phyloP scores from a whole-genome alignment of 2,888 invertebrate genomes.

The Arenicola marina region DNA sequence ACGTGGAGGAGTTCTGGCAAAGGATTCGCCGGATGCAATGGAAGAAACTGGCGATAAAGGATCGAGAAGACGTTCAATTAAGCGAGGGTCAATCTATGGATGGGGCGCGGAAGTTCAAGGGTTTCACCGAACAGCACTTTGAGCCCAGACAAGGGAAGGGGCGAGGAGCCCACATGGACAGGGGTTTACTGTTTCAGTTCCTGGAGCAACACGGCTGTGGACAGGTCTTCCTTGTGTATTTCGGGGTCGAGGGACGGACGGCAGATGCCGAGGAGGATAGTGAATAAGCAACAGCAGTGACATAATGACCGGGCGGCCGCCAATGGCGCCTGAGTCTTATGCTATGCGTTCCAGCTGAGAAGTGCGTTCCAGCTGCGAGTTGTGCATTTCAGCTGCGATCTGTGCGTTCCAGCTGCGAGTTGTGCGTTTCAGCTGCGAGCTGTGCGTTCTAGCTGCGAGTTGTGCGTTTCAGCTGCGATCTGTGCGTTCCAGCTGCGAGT shows the following conservation, averaged over 20 bases:
- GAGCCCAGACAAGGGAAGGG: constrained; percentile 56
- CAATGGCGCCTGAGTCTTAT: too few species aligned
- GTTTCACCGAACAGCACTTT: constrained; percentile 71
- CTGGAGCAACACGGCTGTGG: constrained; percentile 72
- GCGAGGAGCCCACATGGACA: constrained; percentile 73
- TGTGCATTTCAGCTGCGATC: too few species aligned
- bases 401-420: too few species aligned
- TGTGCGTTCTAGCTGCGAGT: too few species aligned
- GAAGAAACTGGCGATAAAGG: constrained; percentile 80
- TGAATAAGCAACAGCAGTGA: not conserved
- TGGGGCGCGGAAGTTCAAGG: constrained; percentile 67
- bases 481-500: too few species aligned
- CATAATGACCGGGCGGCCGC: too few species aligned
- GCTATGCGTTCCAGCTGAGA: too few species aligned
- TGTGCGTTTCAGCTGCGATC: too few species aligned
- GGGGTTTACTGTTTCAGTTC: constrained; percentile 78
- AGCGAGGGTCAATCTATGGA: constrained; percentile 4
- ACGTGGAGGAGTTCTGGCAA: constrained; percentile 78
- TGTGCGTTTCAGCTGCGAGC: too few species aligned
- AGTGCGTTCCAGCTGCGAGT: too few species aligned
- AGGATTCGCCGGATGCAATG: constrained; percentile 78
- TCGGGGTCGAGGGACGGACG: constrained; percentile 67
- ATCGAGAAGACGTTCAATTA: constrained; percentile 68
- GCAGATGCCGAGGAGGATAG: constrained; percentile 13
- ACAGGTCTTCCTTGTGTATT: constrained; percentile 79